Conservation (phyloP, 2,797 vertebrate genomes). For the Ambastaia sidthimunki region DNA sequence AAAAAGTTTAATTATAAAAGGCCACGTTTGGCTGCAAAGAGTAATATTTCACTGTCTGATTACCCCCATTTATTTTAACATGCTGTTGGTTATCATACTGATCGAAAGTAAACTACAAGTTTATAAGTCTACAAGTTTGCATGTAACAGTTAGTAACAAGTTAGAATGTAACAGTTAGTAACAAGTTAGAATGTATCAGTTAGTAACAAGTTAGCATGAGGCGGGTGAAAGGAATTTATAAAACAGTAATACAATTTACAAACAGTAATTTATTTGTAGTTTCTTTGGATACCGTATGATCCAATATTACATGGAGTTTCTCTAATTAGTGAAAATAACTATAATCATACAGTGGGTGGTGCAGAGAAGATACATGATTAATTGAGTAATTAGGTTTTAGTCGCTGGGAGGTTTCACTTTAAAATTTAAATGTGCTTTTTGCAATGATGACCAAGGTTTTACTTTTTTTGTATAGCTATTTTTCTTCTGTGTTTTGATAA, state of each 20-base stretch:
- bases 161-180: too few species aligned
- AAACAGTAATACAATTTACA: too few species aligned
- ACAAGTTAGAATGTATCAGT: too few species aligned
- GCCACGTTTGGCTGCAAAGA: not conserved
- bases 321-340: slow-evolving; percentile 36
- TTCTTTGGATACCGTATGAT: slow-evolving; percentile 25
- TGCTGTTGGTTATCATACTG: not conserved
- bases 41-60: not conserved
- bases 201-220: not conserved
- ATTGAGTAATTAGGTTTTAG: slow-evolving; percentile 40
- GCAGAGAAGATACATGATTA: slow-evolving; percentile 39
- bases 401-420: slow-evolving; percentile 38
- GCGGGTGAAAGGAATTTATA: too few species aligned
- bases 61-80: not conserved
- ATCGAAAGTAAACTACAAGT: not conserved
- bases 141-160: too few species aligned
- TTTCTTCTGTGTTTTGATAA: slow-evolving; percentile 24
- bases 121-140: too few species aligned
- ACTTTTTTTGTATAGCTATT: slow-evolving; percentile 1
- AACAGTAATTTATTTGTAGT: not conserved
- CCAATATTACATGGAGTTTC: slow-evolving; percentile 23
- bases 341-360: slow-evolving; percentile 40
- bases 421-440: slow-evolving; percentile 20
- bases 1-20: slow-evolving; percentile 2
- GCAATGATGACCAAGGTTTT: slow-evolving; percentile 27